Base-by-base conservation (phyloP, 2,797 vertebrate genomes). In the Gadopsis bispinosus region DNA sequence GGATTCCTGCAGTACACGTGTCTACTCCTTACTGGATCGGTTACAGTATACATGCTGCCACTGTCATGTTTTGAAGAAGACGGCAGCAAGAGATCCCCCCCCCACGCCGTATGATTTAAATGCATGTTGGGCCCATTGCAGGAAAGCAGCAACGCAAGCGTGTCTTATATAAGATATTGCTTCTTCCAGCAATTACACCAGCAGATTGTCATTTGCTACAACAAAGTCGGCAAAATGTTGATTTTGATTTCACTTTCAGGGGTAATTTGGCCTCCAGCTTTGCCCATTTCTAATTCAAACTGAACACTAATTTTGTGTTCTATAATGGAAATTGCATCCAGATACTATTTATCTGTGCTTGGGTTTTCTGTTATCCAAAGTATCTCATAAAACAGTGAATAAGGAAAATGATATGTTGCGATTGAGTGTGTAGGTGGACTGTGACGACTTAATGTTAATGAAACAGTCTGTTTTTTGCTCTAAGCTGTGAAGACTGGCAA, bases 201-300 rank as follows among this genome's bases (percentile, higher is more conserved):
- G n/a, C 59, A 60, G 31, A 75, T 60, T 62, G n/a, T n/a, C 22
- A 31, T 72, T 78, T 69, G 29, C 64, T 41, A 17, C 65, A 72
- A 50, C 51, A 72, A 54, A 56, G n/a, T 74, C 6, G 2, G 35
- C 43, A 62, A 65, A 69, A 74, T 62, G 61, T 63, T 59, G 17
- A 50, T 58, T 76, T 76, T 66, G 29, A 71, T 79, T 80, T 66
- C 48, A 73, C 51, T 69, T 77, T 77, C 39, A 73, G 63, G 31
- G 12, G 33, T 59, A 70, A 81, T 80, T 83, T 76, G n/a, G 53
- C 68, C 50, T 78, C 48, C 51, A 56, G 68, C 22, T 55, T 17
- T 33, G 20, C 70, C 22, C 56, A 19, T 80, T 69, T 77, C 55
- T 73, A 67, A 77, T 75, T 78, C 31, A 55, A 71, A 53, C 11